Base-by-base conservation (phyloP, 2,797 vertebrate genomes). In the Lindbergichthys nudifrons region DNA sequence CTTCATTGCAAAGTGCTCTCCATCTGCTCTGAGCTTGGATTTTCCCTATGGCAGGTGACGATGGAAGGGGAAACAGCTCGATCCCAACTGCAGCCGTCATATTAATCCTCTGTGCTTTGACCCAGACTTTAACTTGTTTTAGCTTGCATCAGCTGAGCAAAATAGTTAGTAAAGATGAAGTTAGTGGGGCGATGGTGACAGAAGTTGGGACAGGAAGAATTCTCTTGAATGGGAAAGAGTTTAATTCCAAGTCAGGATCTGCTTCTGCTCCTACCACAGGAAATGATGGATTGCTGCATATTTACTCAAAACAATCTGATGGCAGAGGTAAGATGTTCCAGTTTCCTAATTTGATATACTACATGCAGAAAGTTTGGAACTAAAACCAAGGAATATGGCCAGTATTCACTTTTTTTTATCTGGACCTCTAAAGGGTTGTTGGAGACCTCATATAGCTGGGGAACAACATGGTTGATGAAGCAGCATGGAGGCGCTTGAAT, bases 91-190 rank as follows among this genome's bases (percentile, higher is more conserved):
- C 81, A 16, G 82, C 51, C 45, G 59, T 81, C 18, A 7, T 60
- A 1, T 66, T 87, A 30, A n/a, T 89, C 52, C n/a, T 89, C 54
- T 85, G 53, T 14, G 61, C 19, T 62, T 66, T 83, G 26, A 42
- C 19, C 2, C 14, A 3, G 0, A 36, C 48, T 79, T 39, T 69
- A 43, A 56, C 32, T 52, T 78, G 64, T 70, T 78, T 83, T 41
- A 67, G 61, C 26, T 76, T 84, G 56, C 8, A 0, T 13, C 10
- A 18, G 10, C 19, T 80, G 1, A 23, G 13, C 1, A 26, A 73
- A 18, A 36, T 26, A 4, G 57, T 8, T 10, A 8, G 5, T 73
- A 53, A 77, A 45, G 56, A 63, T 1, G 16, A 56, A 3, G 30
- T 30, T 30, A 30, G 39, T 3, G 30, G 30, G 30, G 30, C 30